Base-by-base conservation (phyloP, 1,140 invertebrate species). In the Lucilia sericata region DNA sequence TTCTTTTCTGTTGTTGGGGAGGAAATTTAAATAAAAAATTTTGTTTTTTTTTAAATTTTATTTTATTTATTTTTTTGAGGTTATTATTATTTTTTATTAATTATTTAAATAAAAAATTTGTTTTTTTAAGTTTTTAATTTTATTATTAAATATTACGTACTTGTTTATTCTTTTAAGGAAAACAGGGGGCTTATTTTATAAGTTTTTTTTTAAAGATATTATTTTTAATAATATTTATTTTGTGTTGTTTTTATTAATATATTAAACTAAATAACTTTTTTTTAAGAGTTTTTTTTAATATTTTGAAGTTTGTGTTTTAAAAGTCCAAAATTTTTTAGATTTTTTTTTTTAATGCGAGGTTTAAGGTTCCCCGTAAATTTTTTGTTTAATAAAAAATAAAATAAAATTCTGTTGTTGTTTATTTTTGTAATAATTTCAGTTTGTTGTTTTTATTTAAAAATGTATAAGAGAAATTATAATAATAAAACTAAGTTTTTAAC, bases 371-470 rank as follows among this genome's bases (percentile, higher is more conserved):
- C 10, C 19, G 17, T 13, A 19, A n/a, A n/a, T 49, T 49, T 80
- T 21, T 80, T 80, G 13, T 21, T 80, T 80, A 80, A 80, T 51
- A 49, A 51, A 80, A 76, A 76, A 42, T 36, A n/a, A 42, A 5
- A 30, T 30, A 30, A 30, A 30, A 30, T 30, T 30, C 25, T 30
- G 25, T 76, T 80, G 10, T 25, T 80, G 19, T 80, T 49, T 80
- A 49, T 80, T 80, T 80, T 80, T 34, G 25, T 78, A 78, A 78
- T 78, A 78, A 85, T 87, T 87, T 84, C 78, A 82, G 84, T 85
- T 84, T 30, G 25, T 30, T 81, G 78, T 87, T 85, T 65, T 82
- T 65, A 82, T 82, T 82, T 82, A 60, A 84, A 87, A 84, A 86
- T 86, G 83, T 82, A 85, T 86, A 83, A 30, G 25, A 30, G 85